Evolutionary conservation across 2,888 invertebrate genomes (phyloP), one percentile per base, ranked within the genome.

Genomic region (Perdita meconis): DNA sequence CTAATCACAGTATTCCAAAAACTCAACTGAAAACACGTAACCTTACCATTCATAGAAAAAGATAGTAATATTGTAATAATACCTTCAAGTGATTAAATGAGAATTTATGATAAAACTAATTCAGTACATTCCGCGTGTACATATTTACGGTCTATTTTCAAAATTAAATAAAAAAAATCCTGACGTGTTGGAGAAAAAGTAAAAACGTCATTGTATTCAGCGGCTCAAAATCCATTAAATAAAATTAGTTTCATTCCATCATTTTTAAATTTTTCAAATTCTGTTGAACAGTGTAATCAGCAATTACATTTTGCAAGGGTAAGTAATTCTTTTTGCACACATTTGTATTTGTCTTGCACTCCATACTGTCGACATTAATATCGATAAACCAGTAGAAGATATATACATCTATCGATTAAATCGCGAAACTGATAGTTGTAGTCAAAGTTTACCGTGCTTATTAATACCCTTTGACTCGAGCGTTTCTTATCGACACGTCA

Each of bases 381-480:
- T 13, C 6, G 16, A 36, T 19, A 12, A 6, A 26, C 12, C 5
- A 16, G 13, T 34, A 44, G n/a, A n/a, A 16, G 13, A 1, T 13
- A 30, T 24, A 47, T 47, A 24, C 44, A 47, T 66, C 57, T 19
- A 36, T 55, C 36, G 2, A 30, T 10, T n/a, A n/a, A 26, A 1
- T 0, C 5, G 2, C 1, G 24, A 16, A 40, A 13, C 24, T 36
- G 10, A 13, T 47, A 10, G 3, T 36, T 16, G n/a, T n/a, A 19
- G 16, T 34, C 8, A 34, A 30, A 55, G n/a, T 50, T 40, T 19
- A 2, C 13, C 34, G 2, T 13, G 3, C 1, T 12, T 47, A 73
- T 61, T 69, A 50, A 50, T 61, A 61, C 38, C n/a, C 24, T 50
- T 47, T 53, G 38, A 26, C 51, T 1, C n/a, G 8, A 10, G 38